Evolutionary conservation across 1,140 invertebrate species (phyloP).

Genomic region (Wiebesia pumilae): DNA sequence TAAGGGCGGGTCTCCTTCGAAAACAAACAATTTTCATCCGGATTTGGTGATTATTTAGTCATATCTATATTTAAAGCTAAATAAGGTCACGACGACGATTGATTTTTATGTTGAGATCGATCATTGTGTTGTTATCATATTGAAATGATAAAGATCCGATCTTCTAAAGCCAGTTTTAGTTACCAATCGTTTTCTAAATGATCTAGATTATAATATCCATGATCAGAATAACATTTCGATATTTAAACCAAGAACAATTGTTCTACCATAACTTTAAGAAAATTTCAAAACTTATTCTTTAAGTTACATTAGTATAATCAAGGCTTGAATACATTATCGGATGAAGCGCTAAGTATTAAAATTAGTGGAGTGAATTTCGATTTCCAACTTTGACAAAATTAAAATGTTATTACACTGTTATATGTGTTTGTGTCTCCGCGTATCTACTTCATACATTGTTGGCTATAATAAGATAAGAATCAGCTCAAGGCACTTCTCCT

Average conservation of each 20-base stretch:
- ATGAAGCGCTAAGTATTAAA: not conserved
- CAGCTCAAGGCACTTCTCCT: too few relatives aligned
- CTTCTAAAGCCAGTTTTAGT: not conserved
- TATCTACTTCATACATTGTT: too few relatives aligned
- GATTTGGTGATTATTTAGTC: not conserved
- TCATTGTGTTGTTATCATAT: not conserved
- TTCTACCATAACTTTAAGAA: not conserved
- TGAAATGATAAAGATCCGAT: not conserved
- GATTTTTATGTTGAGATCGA: not conserved
- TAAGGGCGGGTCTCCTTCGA: not conserved
- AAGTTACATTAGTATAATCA: not conserved
- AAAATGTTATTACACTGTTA: not conserved
- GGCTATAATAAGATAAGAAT: too few relatives aligned
- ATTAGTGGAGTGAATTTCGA: not conserved
- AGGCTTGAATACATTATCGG: not conserved
- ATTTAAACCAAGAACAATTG: not conserved
- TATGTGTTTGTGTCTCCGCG: not conserved
- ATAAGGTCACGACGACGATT: not conserved
- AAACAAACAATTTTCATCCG: not conserved
- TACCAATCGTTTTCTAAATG: not conserved
- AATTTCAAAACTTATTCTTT: not conserved
- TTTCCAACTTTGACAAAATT: not conserved
- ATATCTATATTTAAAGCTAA: not conserved
- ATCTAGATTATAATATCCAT: not conserved
- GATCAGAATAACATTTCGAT: not conserved